A percentile compares a stretch with the other conserved stretches of the same genome.
Evolutionary conservation across 2,797 vertebrate species (phyloP).

Genomic region (Bucorvus abyssinicus): DNA sequence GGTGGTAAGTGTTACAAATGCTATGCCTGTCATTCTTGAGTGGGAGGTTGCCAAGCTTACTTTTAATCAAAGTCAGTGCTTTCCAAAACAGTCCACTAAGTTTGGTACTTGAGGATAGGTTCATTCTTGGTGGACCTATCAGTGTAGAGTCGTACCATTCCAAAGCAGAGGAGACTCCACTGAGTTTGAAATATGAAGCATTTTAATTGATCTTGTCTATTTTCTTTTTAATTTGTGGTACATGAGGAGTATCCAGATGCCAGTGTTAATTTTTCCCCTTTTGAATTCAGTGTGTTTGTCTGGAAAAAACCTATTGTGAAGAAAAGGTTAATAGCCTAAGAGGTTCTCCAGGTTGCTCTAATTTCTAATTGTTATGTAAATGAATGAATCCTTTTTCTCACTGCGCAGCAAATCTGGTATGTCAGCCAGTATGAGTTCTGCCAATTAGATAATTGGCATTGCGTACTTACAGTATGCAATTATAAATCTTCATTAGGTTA

Average conservation of each 20-base stretch:
- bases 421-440: not conserved
- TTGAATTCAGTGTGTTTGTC: not conserved
- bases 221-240: not conserved
- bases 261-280: not conserved
- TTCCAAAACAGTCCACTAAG: not conserved
- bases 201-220: not conserved
- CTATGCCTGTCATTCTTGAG: not conserved
- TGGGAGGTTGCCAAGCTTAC: not conserved
- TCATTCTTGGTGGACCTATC: not conserved
- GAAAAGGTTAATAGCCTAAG: not conserved
- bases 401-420: not conserved
- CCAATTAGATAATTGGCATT: conserved; percentile 6
- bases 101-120: not conserved
- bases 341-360: not conserved
- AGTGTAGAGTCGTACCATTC: not conserved
- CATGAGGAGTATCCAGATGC: not conserved
- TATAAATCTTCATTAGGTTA: conserved; percentile 14
- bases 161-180: not conserved
- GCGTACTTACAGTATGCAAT: too few species aligned
- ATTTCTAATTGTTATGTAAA: not conserved
- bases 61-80: not conserved
- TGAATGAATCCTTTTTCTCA: not conserved
- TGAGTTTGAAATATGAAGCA: not conserved
- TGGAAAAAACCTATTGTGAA: not conserved
- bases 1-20: not conserved